Conservation (phyloP, 2,797 vertebrate species). For the Acanthopagrus latus region DNA sequence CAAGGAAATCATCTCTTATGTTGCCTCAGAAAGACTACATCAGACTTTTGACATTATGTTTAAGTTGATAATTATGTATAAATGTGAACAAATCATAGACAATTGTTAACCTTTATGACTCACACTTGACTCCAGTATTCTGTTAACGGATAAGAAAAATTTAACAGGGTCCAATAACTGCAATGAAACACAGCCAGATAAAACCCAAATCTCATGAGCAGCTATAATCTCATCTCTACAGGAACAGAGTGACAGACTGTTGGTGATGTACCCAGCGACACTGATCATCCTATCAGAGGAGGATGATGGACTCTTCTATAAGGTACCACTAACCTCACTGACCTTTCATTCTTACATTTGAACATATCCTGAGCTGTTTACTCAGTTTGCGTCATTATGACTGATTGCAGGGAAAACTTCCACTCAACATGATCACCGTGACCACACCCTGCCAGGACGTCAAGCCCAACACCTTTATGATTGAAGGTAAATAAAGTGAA, state of each 20-base stretch:
- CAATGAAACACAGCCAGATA: background rate
- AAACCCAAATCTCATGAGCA: background rate
- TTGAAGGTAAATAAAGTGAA: constrained; percentile 89
- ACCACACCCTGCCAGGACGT: constrained; percentile 92
- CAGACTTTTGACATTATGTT: background rate
- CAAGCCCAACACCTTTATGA: constrained; percentile 92
- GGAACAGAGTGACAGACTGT: constrained; percentile 92
- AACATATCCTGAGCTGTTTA: constrained; percentile 24
- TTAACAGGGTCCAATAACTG: background rate
- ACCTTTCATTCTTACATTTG: background rate
- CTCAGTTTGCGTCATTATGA: constrained; percentile 38
- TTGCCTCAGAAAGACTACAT: background rate
- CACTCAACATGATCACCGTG: constrained; percentile 92
- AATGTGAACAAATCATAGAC: background rate
- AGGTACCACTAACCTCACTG: constrained; percentile 82
- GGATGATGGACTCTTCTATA: constrained; percentile 89
- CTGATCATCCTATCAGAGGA: constrained; percentile 95
- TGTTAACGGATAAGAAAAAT: background rate
- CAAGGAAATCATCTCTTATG: background rate
- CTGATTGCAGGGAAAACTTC: constrained; percentile 92
- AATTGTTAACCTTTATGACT: background rate
- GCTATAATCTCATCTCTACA: constrained; percentile 63
- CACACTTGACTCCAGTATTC: background rate
- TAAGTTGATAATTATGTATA: background rate
- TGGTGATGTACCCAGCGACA: constrained; percentile 93